These are phyloP conservation scores for Bradysia coprophila DNA, from an alignment of 1,140 invertebrate species.

Conservation along the genomic window DNA sequence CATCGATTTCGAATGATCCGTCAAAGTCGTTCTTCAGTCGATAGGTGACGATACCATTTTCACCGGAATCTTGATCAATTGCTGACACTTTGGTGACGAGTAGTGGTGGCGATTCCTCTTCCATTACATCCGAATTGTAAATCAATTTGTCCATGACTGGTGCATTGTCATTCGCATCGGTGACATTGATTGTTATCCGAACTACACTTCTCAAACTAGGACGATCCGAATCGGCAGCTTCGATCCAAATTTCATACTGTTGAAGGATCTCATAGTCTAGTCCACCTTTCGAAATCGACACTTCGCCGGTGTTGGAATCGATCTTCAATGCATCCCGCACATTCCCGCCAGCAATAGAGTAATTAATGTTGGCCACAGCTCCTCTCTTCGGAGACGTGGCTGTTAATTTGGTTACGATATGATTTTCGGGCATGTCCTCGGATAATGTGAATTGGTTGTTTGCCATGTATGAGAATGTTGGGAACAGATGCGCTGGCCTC, in stretches of 20 bases:
- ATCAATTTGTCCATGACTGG: conserved; percentile 61
- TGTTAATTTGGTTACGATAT: conserved; percentile 46
- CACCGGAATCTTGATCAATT: conserved; percentile 67
- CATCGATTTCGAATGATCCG: conserved; percentile 62
- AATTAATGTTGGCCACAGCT: conserved; percentile 44
- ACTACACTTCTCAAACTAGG: conserved; percentile 59
- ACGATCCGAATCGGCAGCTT: conserved; percentile 68
- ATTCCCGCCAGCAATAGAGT: conserved; percentile 81
- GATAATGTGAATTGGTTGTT: conserved; percentile 52
- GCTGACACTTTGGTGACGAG: conserved; percentile 61
- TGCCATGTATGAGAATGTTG: conserved; percentile 44
- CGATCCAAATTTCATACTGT: conserved; percentile 81
- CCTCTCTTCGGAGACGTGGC: conserved; percentile 57
- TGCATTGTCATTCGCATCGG: conserved; percentile 80
- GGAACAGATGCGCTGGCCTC: conserved; percentile 52
- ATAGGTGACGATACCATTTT: conserved; percentile 71
- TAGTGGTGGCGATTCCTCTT: conserved; percentile 69
- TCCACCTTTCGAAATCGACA: conserved; percentile 52
- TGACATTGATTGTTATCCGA: conserved; percentile 65
- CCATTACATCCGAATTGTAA: conserved; percentile 68
- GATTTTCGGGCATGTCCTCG: conserved; percentile 58
- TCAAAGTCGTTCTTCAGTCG: conserved; percentile 54
- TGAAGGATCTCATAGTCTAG: conserved; percentile 78
- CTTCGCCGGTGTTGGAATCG: conserved; percentile 56
- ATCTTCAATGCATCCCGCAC: conserved; percentile 68